These are phyloP conservation scores for Puntigrus tetrazona DNA, from an alignment of 2,113 vertebrate species.

Conservation along the genomic window DNA sequence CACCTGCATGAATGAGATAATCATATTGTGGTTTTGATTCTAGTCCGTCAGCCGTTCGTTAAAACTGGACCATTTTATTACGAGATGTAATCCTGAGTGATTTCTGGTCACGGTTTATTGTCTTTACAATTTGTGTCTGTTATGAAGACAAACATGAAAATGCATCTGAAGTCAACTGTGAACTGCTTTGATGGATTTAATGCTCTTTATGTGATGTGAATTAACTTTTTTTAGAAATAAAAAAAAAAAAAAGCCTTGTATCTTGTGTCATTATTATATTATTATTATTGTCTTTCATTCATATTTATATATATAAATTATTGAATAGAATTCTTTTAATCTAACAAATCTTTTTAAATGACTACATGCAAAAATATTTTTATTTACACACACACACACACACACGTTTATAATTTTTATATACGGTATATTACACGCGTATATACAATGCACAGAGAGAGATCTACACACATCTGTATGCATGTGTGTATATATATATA, in stretches of 20 bases:
- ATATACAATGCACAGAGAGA: too few species aligned
- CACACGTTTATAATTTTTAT: too few species aligned
- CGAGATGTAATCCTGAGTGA: conserved; percentile 25
- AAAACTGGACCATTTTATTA: conserved; percentile 2
- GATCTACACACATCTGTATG: too few species aligned
- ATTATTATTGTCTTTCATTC: too few species aligned
- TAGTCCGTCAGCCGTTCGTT: conserved; percentile 6
- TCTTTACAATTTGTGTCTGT: conserved; percentile 34
- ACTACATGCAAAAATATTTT: too few species aligned
- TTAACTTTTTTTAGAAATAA: conserved; percentile 14
- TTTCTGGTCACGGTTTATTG: conserved; percentile 29
- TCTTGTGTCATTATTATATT: neutral
- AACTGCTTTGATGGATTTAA: conserved; percentile 28
- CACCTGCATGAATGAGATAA: conserved; percentile 4
- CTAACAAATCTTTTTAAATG: too few species aligned
- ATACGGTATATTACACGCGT: too few species aligned
- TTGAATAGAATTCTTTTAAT: too few species aligned
- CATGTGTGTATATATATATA: too few species aligned
- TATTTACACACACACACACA: too few species aligned
- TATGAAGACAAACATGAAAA: conserved; percentile 25
- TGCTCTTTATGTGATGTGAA: conserved; percentile 39
- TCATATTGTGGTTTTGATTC: conserved; percentile 22
- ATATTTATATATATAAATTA: too few species aligned
- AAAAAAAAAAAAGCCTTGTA: conserved; percentile 37
- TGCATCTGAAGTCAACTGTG: conserved; percentile 48